Percentiles rank a stretch among this genome's conserved stretches.
Evolutionary conservation across 2,113 vertebrate genomes (phyloP).

Genomic region (Pithys albifrons): DNA sequence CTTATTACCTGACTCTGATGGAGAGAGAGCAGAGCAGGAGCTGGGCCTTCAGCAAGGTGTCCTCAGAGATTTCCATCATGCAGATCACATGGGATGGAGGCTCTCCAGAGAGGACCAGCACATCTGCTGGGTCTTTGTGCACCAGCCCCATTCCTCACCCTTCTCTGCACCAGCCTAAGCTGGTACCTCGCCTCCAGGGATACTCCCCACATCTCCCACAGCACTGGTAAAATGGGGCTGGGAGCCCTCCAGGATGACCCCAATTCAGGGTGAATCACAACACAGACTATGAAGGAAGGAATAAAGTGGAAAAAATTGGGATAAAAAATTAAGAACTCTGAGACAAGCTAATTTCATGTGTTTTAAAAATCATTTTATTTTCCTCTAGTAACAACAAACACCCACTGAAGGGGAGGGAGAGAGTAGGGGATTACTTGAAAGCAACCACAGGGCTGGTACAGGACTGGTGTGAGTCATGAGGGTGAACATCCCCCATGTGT

Average conservation of each 20-base stretch:
- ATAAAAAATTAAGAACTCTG: background rate
- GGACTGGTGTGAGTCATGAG: background rate
- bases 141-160: background rate
- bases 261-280: background rate
- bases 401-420: background rate
- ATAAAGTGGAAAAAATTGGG: background rate
- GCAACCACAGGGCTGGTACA: background rate
- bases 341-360: background rate
- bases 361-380: background rate
- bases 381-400: background rate
- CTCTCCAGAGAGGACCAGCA: background rate
- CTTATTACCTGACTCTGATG: background rate
- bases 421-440: background rate
- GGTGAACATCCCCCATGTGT: rapidly evolving
- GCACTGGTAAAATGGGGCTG: background rate
- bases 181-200: background rate
- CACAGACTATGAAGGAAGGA: background rate
- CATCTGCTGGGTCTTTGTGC: background rate
- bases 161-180: background rate
- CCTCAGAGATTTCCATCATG: background rate
- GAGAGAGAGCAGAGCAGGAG: background rate
- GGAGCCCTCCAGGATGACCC: too few relatives aligned
- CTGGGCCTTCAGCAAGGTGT: background rate
- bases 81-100: background rate
- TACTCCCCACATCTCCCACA: background rate